Conservation (phyloP, 2,888 invertebrate species). For the Xestia xanthographa region DNA sequence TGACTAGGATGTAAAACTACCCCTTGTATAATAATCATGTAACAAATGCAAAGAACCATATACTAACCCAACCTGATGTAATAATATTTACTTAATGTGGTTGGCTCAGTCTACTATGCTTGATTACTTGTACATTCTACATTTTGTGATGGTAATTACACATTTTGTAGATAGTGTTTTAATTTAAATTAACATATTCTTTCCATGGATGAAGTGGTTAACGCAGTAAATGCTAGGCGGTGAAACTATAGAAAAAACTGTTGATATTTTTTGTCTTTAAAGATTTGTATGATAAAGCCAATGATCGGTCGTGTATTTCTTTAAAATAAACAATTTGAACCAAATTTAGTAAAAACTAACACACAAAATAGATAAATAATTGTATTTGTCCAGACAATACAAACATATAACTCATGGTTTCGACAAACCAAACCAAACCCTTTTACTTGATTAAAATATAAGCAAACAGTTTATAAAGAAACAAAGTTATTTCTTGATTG, state of each 20-base stretch:
- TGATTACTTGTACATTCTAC: background rate
- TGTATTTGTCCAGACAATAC: background rate
- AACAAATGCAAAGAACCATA: no score
- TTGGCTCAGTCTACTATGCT: no score
- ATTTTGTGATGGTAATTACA: background rate
- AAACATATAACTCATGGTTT: no score
- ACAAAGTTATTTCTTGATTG: background rate
- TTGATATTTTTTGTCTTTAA: background rate
- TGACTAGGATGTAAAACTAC: no score
- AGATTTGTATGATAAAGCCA: background rate
- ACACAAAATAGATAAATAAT: background rate
- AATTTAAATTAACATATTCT: background rate
- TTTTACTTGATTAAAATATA: constrained; percentile 8
- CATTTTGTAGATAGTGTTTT: background rate
- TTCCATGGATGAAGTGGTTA: background rate
- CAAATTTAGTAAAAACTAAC: background rate
- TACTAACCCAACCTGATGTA: no score
- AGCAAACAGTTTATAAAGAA: background rate
- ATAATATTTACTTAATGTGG: no score
- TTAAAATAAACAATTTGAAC: background rate
- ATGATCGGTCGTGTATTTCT: background rate
- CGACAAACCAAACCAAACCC: background rate
- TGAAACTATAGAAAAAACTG: background rate
- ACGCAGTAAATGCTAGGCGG: background rate
- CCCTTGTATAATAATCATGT: no score